Percentiles rank a stretch among this genome's conserved stretches.
phyloP scores from a whole-genome alignment of 2,797 vertebrate species.

The Carapus acus region DNA sequence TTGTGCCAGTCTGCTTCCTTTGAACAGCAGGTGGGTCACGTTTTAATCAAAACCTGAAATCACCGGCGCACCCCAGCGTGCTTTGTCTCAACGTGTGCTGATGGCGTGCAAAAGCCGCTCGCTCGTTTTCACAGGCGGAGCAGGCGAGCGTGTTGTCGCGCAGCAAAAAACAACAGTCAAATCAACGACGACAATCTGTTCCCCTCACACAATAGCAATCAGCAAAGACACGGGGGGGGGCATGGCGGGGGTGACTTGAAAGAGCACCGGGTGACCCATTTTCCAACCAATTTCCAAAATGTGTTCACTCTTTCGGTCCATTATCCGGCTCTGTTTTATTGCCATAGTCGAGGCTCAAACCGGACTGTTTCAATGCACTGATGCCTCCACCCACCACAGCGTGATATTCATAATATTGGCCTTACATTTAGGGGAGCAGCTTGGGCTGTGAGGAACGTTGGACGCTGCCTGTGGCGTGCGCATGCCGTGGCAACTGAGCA shows the following conservation, averaged over 20 bases:
- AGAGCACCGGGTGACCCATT: conserved; percentile 54
- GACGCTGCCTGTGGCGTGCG: conserved; percentile 82
- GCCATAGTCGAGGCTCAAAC: conserved; percentile 7
- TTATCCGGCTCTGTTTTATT: conserved; percentile 22
- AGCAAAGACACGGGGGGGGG: conserved; percentile 58
- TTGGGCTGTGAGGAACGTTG: conserved; percentile 77
- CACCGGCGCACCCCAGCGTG: background rate
- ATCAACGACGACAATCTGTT: conserved; percentile 37
- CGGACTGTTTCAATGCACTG: background rate
- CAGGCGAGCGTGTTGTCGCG: conserved; percentile 21
- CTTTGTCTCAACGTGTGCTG: conserved; percentile 14
- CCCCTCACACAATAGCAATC: conserved; percentile 57
- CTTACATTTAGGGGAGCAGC: conserved; percentile 83
- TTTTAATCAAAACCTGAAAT: conserved; percentile 7
- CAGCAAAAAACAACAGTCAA: conserved; percentile 6
- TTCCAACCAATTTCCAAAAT: conserved; percentile 43
- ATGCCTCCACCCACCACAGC: background rate
- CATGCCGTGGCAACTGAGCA: conserved; percentile 90
- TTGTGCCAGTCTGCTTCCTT: background rate
- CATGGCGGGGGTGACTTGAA: conserved; percentile 59
- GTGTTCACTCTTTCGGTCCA: conserved; percentile 22
- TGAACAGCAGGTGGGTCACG: background rate
- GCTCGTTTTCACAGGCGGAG: conserved; percentile 23
- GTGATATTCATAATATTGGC: background rate
- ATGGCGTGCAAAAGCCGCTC: conserved; percentile 10